Conservation (phyloP, 53 echinoderm and acorn worm genomes). For the Henricia sp. region DNA sequence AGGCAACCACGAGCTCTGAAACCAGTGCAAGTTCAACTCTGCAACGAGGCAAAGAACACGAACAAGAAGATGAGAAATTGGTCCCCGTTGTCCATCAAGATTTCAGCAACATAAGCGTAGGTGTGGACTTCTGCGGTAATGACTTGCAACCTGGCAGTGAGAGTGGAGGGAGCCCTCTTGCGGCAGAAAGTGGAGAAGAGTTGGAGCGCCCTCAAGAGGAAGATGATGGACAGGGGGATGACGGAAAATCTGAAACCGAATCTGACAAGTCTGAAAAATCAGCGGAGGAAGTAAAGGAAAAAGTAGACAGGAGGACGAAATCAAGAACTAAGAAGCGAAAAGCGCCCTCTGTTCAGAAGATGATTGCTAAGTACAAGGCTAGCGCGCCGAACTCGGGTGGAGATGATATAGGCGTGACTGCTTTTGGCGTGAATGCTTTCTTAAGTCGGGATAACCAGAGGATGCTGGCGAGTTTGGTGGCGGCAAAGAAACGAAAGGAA, state of each 20-base stretch:
- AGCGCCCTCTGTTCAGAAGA: conserved; percentile 25
- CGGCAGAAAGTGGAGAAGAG: conserved; percentile 12
- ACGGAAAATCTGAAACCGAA: not conserved
- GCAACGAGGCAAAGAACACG: no score
- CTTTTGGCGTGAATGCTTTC: conserved; percentile 82
- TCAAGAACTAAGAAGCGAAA: conserved; percentile 8
- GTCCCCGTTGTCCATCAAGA: conserved; percentile 79
- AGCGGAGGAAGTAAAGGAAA: not conserved
- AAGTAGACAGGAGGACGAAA: conserved; percentile 6
- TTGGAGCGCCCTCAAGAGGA: conserved; percentile 55
- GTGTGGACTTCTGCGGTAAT: conserved; percentile 71
- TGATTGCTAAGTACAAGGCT: conserved; percentile 54
- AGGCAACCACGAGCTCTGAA: not conserved
- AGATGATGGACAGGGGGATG: conserved; percentile 30
- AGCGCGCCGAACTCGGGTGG: conserved; percentile 22
- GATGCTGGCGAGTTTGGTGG: conserved; percentile 61
- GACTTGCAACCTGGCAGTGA: conserved; percentile 61
- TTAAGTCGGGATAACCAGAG: conserved; percentile 77
- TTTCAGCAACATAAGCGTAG: conserved; percentile 75
- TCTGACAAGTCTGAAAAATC: not conserved
- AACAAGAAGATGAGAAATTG: no score
- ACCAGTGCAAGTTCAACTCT: not conserved
- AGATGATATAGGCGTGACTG: conserved; percentile 55
- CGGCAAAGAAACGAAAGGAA: conserved; percentile 32
- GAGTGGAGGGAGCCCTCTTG: not conserved